A percentile compares a stretch with the other conserved stretches of the same genome.
These are phyloP conservation scores for Lucilia sericata DNA, from an alignment of 1,140 invertebrate genomes.

Conservation along the genomic window DNA sequence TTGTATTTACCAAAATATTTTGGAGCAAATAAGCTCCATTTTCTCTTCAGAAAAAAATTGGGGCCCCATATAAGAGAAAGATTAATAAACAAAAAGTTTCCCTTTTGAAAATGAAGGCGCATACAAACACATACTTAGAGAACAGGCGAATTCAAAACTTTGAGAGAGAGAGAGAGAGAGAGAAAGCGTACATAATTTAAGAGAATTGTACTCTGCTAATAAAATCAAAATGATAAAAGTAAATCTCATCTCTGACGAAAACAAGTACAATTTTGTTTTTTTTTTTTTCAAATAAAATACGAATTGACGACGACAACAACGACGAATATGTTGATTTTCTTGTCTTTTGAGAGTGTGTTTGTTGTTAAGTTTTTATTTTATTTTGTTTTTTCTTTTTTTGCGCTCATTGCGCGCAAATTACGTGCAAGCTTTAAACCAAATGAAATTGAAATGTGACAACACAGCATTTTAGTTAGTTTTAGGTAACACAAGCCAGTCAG, in stretches of 20 bases:
- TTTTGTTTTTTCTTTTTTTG: constrained; percentile 30
- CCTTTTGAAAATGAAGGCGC: not conserved
- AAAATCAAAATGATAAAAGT: not conserved
- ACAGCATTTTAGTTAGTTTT: constrained; percentile 32
- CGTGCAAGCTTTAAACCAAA: constrained; percentile 38
- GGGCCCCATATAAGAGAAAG: not conserved
- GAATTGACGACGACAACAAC: not conserved
- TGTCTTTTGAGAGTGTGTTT: constrained; percentile 18
- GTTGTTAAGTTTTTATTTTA: not conserved
- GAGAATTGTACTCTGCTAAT: not conserved
- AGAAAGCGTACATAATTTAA: not conserved
- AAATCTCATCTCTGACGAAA: not conserved
- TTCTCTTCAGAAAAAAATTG: not conserved
- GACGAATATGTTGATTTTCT: not conserved
- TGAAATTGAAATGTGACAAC: constrained; percentile 41
- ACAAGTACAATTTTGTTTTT: constrained; percentile 24
- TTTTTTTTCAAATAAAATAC: not conserved
- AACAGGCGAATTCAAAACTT: not conserved
- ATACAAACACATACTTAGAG: not conserved
- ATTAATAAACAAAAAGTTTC: not conserved
- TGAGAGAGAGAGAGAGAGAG: not conserved
- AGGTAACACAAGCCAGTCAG: constrained; percentile 35
- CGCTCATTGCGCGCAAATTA: constrained; percentile 46
- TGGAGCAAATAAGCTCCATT: not conserved
- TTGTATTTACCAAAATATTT: not conserved